Evolutionary conservation across 2,797 vertebrate genomes (phyloP), one percentile per base, ranked within the genome.

Genomic region (Labeo calbasu): DNA sequence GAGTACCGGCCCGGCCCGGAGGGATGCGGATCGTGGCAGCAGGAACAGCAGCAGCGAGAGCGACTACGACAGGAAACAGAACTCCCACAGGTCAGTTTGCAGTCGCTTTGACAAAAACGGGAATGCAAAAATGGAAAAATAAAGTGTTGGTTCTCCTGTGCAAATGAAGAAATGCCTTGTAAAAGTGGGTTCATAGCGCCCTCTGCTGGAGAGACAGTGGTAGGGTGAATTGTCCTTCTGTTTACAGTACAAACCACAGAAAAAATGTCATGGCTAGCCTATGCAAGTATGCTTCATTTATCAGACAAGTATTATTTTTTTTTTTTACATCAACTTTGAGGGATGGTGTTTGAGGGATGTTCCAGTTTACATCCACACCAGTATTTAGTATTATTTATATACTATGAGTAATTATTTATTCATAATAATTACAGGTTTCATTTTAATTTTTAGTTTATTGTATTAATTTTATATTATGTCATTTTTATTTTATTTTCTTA

Each of bases 1-100:
- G 97, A 97, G 89, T 94, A 93, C 90, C 93, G 94, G 86, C 86
- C 95, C 19, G 84, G 94, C 0, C 79, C 89, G 87, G 82, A 95
- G 1, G 83, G 81, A 92, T 94, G 95, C 23, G 76, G 55, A 8
- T 82, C 93, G 0, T 97, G 96, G 96, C 95, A 95, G 9, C 89
- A 92, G 69, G 95, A 94, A 69, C 95, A 92, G 61, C 89, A 88
- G 53, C 88, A 89, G 65, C 92, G 85, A 14, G 95, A 96, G 50
- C 93, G 93, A 1, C 89, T 94, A 0, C 88, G 89, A 43, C 88
- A 86, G 4, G 95, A 95, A 51, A 88, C 91, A 0, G 96, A 95
- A 14, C 88, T 93, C 1, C 11, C 91, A 70, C 96, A 97, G 97
- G 97, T 81, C 65, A 69, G 65, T 66, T 32, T 48, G 3, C 10